Percentiles rank a stretch among this genome's conserved stretches.
These are phyloP conservation scores for Bos taurus DNA, from an alignment of 2,113 vertebrate genomes.

Conservation along the genomic window DNA sequence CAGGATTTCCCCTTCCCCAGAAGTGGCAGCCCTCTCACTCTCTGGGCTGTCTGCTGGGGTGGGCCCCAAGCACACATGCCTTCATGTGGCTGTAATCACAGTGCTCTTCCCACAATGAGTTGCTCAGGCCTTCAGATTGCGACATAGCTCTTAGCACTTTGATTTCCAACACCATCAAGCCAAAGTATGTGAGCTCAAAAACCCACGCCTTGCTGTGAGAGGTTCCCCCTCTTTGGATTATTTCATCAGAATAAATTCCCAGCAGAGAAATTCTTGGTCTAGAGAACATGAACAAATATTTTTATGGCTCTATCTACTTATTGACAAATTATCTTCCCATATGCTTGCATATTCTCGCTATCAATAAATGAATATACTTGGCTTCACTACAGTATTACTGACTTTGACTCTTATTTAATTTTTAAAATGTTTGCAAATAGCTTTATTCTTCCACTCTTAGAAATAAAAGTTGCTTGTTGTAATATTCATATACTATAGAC, in stretches of 20 bases:
- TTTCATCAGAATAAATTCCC: constrained; percentile 41
- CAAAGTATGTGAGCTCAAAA: background rate
- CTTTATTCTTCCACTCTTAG: background rate
- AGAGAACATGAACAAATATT: background rate
- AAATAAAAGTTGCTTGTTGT: background rate
- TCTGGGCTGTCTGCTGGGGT: background rate
- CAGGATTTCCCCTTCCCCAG: background rate
- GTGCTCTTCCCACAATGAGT: background rate
- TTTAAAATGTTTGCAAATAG: background rate
- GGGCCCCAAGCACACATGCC: background rate
- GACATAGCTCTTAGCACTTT: background rate
- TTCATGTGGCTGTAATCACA: background rate
- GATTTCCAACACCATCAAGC: background rate
- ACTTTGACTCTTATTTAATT: background rate
- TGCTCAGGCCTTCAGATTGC: background rate
- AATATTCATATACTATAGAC: background rate
- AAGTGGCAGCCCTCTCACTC: background rate
- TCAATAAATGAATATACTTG: background rate
- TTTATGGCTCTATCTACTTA: background rate
- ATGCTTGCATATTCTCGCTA: background rate
- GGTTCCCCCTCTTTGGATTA: background rate
- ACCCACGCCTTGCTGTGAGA: constrained; percentile 15
- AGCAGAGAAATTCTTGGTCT: background rate
- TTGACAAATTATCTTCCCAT: background rate
- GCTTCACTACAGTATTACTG: background rate